These are phyloP conservation scores for Hesperophylax magnus DNA, from an alignment of 1,140 invertebrate genomes.

Conservation along the genomic window DNA sequence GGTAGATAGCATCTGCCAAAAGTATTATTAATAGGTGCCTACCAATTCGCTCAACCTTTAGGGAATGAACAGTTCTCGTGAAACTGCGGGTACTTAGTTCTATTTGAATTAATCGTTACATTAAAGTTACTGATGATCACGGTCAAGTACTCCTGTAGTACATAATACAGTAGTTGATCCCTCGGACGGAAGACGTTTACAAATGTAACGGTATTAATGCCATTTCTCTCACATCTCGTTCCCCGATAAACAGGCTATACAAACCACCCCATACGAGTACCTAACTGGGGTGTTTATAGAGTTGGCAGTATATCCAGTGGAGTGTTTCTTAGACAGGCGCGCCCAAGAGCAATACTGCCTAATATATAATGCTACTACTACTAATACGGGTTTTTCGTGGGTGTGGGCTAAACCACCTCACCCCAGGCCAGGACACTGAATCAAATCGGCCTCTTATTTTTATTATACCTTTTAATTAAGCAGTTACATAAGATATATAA, in stretches of 20 bases:
- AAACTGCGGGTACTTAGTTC: not conserved
- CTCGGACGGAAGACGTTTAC: conserved; percentile 4
- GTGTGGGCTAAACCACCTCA: no score
- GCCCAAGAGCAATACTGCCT: conserved; percentile 17
- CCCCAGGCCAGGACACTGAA: no score
- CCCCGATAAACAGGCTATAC: conserved; percentile 17
- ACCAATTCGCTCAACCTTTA: no score
- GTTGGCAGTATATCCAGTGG: not conserved
- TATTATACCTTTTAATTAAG: no score
- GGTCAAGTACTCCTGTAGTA: not conserved
- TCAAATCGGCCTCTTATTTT: no score
- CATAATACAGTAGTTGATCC: conserved; percentile 15
- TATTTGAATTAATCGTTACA: no score
- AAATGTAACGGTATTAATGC: conserved; percentile 27
- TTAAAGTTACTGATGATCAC: no score
- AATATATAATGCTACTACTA: conserved; percentile 30
- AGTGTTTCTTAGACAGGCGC: conserved; percentile 44
- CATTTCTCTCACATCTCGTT: conserved; percentile 27
- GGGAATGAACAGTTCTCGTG: no score
- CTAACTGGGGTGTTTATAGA: not conserved
- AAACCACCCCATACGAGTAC: not conserved
- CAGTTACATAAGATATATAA: no score
- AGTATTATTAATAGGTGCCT: no score
- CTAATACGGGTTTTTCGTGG: not conserved
- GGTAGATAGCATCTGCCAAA: no score